phyloP scores from a whole-genome alignment of 2,888 invertebrate genomes.

The Tridacna gigas region DNA sequence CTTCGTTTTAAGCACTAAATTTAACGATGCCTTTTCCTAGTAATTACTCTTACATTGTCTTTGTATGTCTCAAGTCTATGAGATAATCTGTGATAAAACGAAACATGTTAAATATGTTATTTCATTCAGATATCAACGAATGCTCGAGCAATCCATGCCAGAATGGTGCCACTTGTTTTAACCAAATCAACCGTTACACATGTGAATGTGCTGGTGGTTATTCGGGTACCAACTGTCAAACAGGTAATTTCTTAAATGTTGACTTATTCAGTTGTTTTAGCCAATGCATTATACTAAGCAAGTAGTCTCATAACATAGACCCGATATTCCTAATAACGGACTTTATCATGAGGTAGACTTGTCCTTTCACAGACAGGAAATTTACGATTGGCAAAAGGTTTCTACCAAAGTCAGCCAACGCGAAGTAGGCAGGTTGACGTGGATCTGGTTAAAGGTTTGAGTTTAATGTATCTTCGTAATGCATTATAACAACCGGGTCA shows the following conservation, averaged over 20 bases:
- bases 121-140: constrained; percentile 1
- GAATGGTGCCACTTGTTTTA: not conserved
- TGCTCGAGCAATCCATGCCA: not conserved
- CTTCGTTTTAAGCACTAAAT: not conserved
- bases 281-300: too few species aligned
- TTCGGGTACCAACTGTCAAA: not conserved
- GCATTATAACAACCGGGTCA: too few species aligned
- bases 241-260: not conserved
- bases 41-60: not conserved
- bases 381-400: too few species aligned
- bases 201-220: not conserved
- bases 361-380: too few species aligned
- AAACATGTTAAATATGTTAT: not conserved
- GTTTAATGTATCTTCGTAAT: too few species aligned
- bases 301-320: too few species aligned
- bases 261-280: not conserved
- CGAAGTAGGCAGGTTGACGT: too few species aligned
- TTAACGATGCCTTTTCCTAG: not conserved
- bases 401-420: too few species aligned
- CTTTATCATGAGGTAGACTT: too few species aligned
- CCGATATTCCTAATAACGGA: too few species aligned
- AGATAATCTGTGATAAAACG: not conserved
- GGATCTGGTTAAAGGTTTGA: too few species aligned
- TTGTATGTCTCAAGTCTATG: not conserved
- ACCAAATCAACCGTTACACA: not conserved